phyloP scores from a whole-genome alignment of 2,888 invertebrate genomes.

The Invenusta paracnida region DNA sequence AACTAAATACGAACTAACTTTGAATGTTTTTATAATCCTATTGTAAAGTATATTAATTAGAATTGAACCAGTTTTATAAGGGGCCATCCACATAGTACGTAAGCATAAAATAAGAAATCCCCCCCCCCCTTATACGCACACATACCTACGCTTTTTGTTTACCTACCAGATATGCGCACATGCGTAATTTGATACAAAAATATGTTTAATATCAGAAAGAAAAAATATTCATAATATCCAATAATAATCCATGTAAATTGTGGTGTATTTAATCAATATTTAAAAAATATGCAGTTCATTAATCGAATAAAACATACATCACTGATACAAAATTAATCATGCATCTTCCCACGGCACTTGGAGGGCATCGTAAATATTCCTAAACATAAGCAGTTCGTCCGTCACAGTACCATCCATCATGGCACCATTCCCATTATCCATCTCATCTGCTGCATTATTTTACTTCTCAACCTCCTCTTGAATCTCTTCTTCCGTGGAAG shows the following conservation, averaged over 20 bases:
- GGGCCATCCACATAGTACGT: not conserved
- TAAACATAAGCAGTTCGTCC: not conserved
- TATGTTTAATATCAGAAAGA: constrained; percentile 1
- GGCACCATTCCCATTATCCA: not conserved
- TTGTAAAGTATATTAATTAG: too few relatives aligned
- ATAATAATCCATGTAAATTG: not conserved
- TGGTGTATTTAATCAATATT: too few relatives aligned
- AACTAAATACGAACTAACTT: too few relatives aligned
- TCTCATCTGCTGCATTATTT: constrained; percentile 20
- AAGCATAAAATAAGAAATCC: not conserved
- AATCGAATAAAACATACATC: not conserved
- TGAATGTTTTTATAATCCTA: too few relatives aligned
- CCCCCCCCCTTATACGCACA: not conserved
- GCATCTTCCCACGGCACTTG: constrained; percentile 17
- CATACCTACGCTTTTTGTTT: not conserved
- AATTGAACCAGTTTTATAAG: too few relatives aligned
- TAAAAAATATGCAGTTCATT: not conserved
- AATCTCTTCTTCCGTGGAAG: not conserved
- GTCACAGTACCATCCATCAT: constrained; percentile 5
- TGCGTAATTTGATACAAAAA: not conserved
- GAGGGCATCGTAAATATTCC: constrained; percentile 10
- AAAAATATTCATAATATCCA: not conserved
- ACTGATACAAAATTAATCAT: not conserved
- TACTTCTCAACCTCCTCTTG: not conserved
- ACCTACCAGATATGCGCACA: not conserved